phyloP scores from a whole-genome alignment of 2,797 vertebrate species.

The Anguilla anguilla region DNA sequence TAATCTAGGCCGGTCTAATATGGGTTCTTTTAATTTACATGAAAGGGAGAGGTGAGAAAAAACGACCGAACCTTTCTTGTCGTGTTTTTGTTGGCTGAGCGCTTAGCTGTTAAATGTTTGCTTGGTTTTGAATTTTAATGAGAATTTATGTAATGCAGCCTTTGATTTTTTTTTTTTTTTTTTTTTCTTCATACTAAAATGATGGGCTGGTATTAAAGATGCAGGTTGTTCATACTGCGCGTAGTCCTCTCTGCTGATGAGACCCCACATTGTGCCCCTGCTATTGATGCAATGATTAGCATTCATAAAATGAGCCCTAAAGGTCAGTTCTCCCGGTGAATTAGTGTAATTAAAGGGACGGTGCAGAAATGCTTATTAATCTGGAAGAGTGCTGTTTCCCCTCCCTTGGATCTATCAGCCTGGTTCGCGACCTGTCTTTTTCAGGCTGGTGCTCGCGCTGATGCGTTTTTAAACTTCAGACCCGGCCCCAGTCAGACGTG shows the following conservation, averaged over 20 bases:
- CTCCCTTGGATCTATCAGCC: neutral
- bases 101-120: constrained; percentile 6
- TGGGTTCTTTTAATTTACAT: neutral
- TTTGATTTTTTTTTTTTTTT: neutral
- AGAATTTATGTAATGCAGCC: neutral
- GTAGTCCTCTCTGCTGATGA: neutral
- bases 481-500: neutral
- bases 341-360: neutral
- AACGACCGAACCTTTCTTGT: neutral
- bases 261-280: neutral
- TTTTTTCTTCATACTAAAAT: neutral
- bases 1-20: neutral
- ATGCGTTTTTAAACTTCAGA: neutral
- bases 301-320: neutral
- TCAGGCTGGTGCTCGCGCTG: neutral
- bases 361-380: neutral
- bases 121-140: constrained; percentile 9
- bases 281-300: neutral
- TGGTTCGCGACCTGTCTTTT: neutral
- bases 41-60: neutral
- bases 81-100: neutral
- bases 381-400: neutral
- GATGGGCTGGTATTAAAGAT: neutral
- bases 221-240: neutral
- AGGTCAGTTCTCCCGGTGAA: neutral